Evolutionary conservation across 1,140 invertebrate genomes (phyloP).

Genomic region (Tachypleus tridentatus): DNA sequence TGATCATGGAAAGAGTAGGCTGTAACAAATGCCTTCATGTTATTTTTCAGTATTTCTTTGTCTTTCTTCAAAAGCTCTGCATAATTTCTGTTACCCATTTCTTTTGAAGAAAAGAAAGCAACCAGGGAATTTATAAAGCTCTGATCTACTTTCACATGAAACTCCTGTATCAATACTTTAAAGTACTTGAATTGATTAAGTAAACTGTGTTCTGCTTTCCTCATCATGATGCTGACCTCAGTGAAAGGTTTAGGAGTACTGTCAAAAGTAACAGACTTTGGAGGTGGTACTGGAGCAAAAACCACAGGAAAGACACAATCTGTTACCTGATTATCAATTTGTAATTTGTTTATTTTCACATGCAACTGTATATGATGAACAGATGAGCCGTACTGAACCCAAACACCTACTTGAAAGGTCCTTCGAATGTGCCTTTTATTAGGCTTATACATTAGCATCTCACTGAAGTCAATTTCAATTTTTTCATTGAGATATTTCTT

Average conservation of each 20-base stretch:
- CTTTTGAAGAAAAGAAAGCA: slow-evolving; percentile 16
- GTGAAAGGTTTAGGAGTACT: slow-evolving; percentile 82
- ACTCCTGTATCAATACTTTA: slow-evolving; percentile 89
- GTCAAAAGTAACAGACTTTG: slow-evolving; percentile 75
- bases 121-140: slow-evolving; percentile 56
- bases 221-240: slow-evolving; percentile 77
- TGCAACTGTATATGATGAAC: slow-evolving; percentile 75
- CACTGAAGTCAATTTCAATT: slow-evolving; percentile 55
- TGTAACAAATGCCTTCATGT: slow-evolving; percentile 28
- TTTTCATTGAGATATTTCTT: slow-evolving; percentile 36
- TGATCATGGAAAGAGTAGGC: slow-evolving; percentile 47
- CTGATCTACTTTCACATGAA: slow-evolving; percentile 89
- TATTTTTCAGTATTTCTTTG: slow-evolving; percentile 26
- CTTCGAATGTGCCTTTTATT: slow-evolving; percentile 55
- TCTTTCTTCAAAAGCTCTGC: slow-evolving; percentile 33
- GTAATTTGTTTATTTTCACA: slow-evolving; percentile 63
- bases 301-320: slow-evolving; percentile 90
- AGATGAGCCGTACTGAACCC: slow-evolving; percentile 70
- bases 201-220: slow-evolving; percentile 68
- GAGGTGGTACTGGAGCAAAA: slow-evolving; percentile 80
- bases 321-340: slow-evolving; percentile 84
- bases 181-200: slow-evolving; percentile 83
- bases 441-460: slow-evolving; percentile 54
- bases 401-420: slow-evolving; percentile 73
- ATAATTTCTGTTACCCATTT: slow-evolving; percentile 18